phyloP scores from a whole-genome alignment of 2,888 invertebrate species.

The Eumacrocentrus americanus region DNA sequence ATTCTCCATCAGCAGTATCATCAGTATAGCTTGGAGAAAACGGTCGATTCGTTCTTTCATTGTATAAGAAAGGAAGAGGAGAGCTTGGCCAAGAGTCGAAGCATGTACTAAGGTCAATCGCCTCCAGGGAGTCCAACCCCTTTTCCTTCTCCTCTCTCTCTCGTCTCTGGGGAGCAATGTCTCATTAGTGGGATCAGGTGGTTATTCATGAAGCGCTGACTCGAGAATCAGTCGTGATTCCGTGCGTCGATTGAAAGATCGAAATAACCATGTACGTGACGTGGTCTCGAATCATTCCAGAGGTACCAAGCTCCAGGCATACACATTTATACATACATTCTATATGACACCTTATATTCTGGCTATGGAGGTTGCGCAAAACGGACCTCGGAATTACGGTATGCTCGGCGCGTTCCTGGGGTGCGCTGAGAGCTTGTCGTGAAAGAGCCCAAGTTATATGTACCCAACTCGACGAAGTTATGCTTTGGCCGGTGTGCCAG shows the following conservation, averaged over 20 bases:
- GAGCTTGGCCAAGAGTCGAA: slow-evolving; percentile 6
- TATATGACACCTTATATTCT: too few relatives aligned
- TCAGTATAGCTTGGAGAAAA: too few relatives aligned
- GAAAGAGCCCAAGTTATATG: background rate
- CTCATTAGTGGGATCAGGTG: slow-evolving; percentile 17
- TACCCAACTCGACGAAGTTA: slow-evolving; percentile 17
- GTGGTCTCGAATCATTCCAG: slow-evolving; percentile 15
- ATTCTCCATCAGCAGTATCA: too few relatives aligned
- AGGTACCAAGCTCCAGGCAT: too few relatives aligned
- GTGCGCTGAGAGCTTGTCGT: background rate
- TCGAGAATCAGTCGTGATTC: slow-evolving; percentile 15
- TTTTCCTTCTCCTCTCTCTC: background rate
- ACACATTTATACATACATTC: too few relatives aligned
- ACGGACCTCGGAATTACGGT: slow-evolving; percentile 11
- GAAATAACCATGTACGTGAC: slow-evolving; percentile 25
- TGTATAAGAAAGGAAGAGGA: slow-evolving; percentile 39
- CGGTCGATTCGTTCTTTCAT: too few relatives aligned
- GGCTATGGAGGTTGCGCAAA: background rate
- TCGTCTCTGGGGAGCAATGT: background rate
- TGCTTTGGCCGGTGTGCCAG: slow-evolving; percentile 1
- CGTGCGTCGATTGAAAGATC: slow-evolving; percentile 22
- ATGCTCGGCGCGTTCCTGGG: slow-evolving; percentile 2
- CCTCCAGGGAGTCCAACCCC: slow-evolving; percentile 1
- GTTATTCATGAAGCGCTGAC: slow-evolving; percentile 9
- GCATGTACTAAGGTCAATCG: slow-evolving; percentile 19